Evolutionary conservation across 2,113 vertebrate species (phyloP).

Genomic region (Carettochelys insculpta): DNA sequence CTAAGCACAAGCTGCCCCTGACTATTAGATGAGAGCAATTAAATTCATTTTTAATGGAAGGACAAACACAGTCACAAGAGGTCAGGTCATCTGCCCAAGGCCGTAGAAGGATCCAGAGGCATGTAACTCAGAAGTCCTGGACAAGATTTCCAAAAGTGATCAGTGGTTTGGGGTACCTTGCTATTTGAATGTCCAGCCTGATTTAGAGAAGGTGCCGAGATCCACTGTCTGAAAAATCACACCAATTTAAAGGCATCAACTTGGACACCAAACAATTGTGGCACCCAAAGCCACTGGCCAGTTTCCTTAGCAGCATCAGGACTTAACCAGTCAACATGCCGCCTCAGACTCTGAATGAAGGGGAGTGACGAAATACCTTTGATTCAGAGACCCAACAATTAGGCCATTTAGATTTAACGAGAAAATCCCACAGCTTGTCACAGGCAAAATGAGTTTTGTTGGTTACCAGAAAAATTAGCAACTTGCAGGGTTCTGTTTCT

Average conservation of each 20-base stretch:
- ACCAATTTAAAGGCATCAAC: not conserved
- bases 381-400: not conserved
- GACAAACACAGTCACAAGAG: not conserved
- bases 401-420: not conserved
- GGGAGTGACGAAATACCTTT: not conserved
- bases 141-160: not conserved
- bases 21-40: not conserved
- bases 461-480: not conserved
- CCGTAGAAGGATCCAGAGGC: not conserved
- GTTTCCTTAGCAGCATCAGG: not conserved
- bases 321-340: not conserved
- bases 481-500: not conserved
- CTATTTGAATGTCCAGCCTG: not conserved
- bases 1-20: not conserved
- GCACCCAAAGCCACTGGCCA: not conserved
- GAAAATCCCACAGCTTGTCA: not conserved
- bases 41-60: not conserved
- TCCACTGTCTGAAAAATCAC: not conserved
- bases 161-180: not conserved
- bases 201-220: not conserved
- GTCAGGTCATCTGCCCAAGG: not conserved
- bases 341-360: not conserved
- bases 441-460: not conserved
- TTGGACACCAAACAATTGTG: not conserved
- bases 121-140: not conserved